These are phyloP conservation scores for Agrotis clavis DNA, from an alignment of 2,888 invertebrate genomes.

Conservation along the genomic window DNA sequence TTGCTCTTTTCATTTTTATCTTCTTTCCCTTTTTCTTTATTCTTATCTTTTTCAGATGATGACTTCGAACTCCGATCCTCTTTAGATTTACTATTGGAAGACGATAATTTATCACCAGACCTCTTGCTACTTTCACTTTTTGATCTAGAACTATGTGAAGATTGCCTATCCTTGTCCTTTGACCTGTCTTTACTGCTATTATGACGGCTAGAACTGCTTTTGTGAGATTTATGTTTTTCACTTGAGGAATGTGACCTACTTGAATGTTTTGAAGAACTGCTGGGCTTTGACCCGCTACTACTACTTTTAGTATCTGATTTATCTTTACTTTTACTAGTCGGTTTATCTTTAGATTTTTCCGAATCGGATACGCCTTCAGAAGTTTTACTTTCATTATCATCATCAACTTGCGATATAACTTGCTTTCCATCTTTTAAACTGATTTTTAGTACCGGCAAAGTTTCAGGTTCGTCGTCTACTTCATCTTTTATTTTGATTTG, in stretches of 20 bases:
- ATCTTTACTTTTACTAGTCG: constrained; percentile 83
- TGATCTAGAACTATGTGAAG: constrained; percentile 83
- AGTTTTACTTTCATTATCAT: constrained; percentile 79
- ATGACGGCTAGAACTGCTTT: constrained; percentile 82
- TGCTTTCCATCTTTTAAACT: constrained; percentile 94
- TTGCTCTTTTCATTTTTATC: constrained; percentile 70
- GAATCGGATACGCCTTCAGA: constrained; percentile 78
- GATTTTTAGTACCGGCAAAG: constrained; percentile 91
- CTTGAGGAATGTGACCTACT: constrained; percentile 83
- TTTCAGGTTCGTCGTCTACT: constrained; percentile 76
- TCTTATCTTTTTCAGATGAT: constrained; percentile 77
- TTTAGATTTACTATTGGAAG: constrained; percentile 80
- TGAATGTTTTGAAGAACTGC: constrained; percentile 82
- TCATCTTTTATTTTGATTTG: constrained; percentile 67
- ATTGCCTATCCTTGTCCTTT: constrained; percentile 70
- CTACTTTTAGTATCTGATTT: constrained; percentile 88
- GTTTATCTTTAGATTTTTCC: constrained; percentile 79
- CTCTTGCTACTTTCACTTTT: constrained; percentile 83
- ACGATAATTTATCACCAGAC: constrained; percentile 78
- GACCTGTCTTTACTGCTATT: constrained; percentile 83
- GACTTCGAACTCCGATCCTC: constrained; percentile 77
- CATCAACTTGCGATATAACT: constrained; percentile 92
- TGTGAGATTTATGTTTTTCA: constrained; percentile 83
- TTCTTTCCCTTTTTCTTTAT: constrained; percentile 75
- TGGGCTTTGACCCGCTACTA: constrained; percentile 73